Evolutionary conservation across 2,888 invertebrate species (phyloP), one percentile per base, ranked within the genome.

Genomic region (Eilema griseolum): DNA sequence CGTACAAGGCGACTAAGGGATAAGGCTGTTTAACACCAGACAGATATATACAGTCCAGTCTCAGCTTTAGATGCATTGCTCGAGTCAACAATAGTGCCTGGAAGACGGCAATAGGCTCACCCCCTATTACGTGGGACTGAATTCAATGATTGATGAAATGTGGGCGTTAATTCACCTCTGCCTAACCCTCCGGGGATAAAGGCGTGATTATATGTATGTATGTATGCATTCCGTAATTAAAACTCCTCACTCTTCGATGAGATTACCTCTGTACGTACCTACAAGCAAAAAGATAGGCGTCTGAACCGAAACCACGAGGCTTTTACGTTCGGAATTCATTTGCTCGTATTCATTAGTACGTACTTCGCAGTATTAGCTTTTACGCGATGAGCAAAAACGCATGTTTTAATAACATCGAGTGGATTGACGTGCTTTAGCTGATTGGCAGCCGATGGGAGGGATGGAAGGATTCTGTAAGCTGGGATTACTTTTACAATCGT

Each of bases 321-420:
- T 69, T 62, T 63, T 41, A 41, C 31, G 12, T 56, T 23, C 60
- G n/a, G 20, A 26, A 52, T 60, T 61, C 67, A 68, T 56, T 64
- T 46, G 16, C 46, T 16, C 67, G 52, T 14, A 33, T 64, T 71
- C 63, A 71, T 71, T 67, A 71, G 56, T 33, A 63, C 64, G 24
- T 61, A 57, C 72, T 65, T 67, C 61, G 31, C 24, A 46, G 62
- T 72, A 70, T 70, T 70, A 26, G 70, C 73, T 73, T 64, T 67
- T 61, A 73, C 57, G 33, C 61, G 67, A 73, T 73, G 67, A 70
- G 67, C 67, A 70, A 70, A 70, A 73, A 66, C 67, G 3, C 46
- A 61, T 61, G 57, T 70, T 73, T 73, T 67, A 73, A 73, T 73
- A 61, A 67, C 33, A 59, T 67, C 57, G 65, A 73, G 70, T 65